Percentiles rank a stretch among this genome's conserved stretches.
These are phyloP conservation scores for Oreortyx pictus DNA, from an alignment of 2,797 vertebrate genomes.

Conservation along the genomic window DNA sequence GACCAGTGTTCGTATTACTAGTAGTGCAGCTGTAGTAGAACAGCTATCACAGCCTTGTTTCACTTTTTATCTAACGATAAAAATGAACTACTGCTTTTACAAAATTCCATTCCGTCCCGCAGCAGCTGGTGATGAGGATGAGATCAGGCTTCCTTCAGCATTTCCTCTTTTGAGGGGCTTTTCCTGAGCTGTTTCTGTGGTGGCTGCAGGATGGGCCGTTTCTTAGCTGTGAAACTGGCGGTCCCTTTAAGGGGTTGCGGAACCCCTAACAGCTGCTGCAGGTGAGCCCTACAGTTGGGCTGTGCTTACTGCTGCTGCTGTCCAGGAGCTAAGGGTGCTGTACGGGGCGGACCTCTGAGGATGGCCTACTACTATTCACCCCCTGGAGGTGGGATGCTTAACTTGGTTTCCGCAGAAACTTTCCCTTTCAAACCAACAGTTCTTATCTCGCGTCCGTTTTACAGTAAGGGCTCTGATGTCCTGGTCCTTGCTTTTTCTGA, in stretches of 20 bases:
- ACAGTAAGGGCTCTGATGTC: neutral
- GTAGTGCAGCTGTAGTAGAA: neutral
- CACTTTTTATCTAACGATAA: neutral
- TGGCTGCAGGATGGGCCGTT: neutral
- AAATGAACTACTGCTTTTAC: neutral
- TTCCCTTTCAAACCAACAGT: rapidly evolving
- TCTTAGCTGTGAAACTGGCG: neutral
- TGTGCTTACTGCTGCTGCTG: neutral
- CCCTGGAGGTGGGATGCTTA: neutral
- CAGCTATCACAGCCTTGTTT: neutral
- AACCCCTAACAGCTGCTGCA: neutral
- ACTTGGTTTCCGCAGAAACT: neutral
- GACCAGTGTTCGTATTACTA: neutral
- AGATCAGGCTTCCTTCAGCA: neutral
- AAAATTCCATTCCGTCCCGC: neutral
- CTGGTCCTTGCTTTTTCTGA: neutral
- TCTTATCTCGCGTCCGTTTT: neutral
- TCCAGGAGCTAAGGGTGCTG: neutral
- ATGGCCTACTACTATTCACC: neutral
- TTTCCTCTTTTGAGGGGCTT: neutral
- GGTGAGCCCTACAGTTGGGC: neutral
- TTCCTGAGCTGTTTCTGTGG: neutral
- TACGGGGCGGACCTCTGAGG: neutral
- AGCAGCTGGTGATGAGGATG: neutral
- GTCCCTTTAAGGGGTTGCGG: neutral